Evolutionary conservation across 2,888 invertebrate species (phyloP), one percentile per base, ranked within the genome.

Genomic region (Theretra japonica): DNA sequence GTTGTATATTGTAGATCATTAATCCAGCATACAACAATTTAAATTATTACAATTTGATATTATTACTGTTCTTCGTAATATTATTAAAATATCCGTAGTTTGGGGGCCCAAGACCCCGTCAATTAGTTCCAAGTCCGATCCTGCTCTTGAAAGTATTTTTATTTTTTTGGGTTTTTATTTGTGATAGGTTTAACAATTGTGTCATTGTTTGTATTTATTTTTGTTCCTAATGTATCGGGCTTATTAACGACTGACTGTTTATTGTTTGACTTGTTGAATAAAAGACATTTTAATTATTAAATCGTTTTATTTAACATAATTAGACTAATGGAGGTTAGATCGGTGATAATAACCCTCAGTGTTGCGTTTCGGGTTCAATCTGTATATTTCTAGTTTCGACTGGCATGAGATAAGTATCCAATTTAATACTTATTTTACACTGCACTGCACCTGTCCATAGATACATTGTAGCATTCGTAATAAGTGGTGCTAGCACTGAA

Each of bases 231-330:
- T 71, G 58, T 69, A 59, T 71, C 69, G 65, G 59, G 48, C 53
- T 73, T 68, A 28, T 68, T 74, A 60, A 59, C 75, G 74, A 77
- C 70, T 77, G 70, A 65, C 75, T 77, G 70, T 76, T 78, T 80
- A 69, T 79, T 79, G 68, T 72, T 79, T 77, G 77, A 73, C 80
- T 78, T 80, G 77, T 85, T 87, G 50, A 88, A 86, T 88, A 87
- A 87, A 88, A 88, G 59, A 80, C 76, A 73, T 76, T 76, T 80
- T 65, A 58, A 68, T 69, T 59, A 72, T 50, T 59, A 60, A 50
- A 41, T 50, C 58, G 19, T 77, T 80, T 79, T 77, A 78, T 73
- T 77, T 57, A 48, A 41, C 41, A 4, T 41, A 41, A 11, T 41
- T 11, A 11, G 28, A 28, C 0, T 41, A 41, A 41, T 41, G 15